Percentiles rank a stretch among this genome's conserved stretches.
Conservation (phyloP, 2,888 invertebrate genomes). For the Falcaria lacertinaria region DNA sequence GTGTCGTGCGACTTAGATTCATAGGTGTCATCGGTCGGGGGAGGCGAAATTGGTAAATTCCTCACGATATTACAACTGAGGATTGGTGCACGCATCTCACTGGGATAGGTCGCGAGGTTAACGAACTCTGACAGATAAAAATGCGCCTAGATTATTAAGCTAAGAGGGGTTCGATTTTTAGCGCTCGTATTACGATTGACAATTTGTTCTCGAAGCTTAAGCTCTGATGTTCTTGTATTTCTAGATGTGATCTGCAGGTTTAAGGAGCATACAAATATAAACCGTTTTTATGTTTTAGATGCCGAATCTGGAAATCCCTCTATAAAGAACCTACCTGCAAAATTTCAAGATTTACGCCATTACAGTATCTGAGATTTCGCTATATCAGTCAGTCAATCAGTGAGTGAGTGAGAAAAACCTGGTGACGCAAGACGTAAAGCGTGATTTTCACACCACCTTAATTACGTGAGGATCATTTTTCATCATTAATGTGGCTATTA, state of each 20-base stretch:
- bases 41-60: conserved; percentile 67
- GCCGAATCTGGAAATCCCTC: too few relatives aligned
- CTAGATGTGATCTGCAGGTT: too few relatives aligned
- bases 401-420: too few relatives aligned
- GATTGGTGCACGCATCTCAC: background rate
- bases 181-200: background rate
- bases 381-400: too few relatives aligned
- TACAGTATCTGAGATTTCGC: too few relatives aligned
- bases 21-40: conserved; percentile 68
- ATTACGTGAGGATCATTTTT: background rate
- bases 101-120: background rate
- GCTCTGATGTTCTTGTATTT: too few relatives aligned
- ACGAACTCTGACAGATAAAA: background rate
- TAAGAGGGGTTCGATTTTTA: background rate
- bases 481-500: background rate
- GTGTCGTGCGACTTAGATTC: conserved; percentile 57
- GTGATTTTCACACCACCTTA: background rate
- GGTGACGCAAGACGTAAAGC: too few relatives aligned
- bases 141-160: background rate
- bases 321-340: too few relatives aligned
- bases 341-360: too few relatives aligned
- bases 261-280: too few relatives aligned
- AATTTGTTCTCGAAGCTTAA: background rate
- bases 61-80: conserved; percentile 41
- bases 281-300: too few relatives aligned